Evolutionary conservation across 2,797 vertebrate species (phyloP).

Genomic region (Psittacula derbiana): DNA sequence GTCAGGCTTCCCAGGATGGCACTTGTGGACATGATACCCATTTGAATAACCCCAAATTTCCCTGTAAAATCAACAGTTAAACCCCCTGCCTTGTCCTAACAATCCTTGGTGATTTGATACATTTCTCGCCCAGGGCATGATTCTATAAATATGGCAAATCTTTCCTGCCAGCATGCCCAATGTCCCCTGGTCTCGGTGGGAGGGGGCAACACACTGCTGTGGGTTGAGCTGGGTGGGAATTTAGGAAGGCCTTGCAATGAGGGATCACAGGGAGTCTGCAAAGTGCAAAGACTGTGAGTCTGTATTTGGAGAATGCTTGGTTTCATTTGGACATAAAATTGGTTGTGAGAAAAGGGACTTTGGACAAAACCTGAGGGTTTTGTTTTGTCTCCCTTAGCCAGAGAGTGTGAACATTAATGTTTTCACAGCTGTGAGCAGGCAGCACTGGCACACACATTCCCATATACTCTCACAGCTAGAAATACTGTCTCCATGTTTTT

Average conservation of each 20-base stretch:
- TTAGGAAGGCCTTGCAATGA: neutral
- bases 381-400: neutral
- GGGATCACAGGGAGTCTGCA: neutral
- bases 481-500: neutral
- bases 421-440: neutral
- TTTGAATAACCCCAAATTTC: neutral
- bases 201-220: neutral
- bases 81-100: neutral
- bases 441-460: neutral
- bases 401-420: neutral
- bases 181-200: neutral
- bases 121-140: neutral
- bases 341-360: neutral
- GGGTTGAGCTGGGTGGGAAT: neutral
- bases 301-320: neutral
- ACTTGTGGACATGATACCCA: neutral
- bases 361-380: neutral
- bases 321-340: neutral
- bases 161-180: neutral
- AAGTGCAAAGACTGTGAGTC: neutral
- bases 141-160: neutral
- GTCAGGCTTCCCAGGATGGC: fast-evolving
- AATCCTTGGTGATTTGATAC: neutral
- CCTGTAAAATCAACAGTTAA: neutral
- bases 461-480: neutral